A percentile compares a stretch with the other conserved stretches of the same genome.
These are phyloP conservation scores for Peromyscus nudipes DNA, from an alignment of 2,797 vertebrate species.

Conservation along the genomic window DNA sequence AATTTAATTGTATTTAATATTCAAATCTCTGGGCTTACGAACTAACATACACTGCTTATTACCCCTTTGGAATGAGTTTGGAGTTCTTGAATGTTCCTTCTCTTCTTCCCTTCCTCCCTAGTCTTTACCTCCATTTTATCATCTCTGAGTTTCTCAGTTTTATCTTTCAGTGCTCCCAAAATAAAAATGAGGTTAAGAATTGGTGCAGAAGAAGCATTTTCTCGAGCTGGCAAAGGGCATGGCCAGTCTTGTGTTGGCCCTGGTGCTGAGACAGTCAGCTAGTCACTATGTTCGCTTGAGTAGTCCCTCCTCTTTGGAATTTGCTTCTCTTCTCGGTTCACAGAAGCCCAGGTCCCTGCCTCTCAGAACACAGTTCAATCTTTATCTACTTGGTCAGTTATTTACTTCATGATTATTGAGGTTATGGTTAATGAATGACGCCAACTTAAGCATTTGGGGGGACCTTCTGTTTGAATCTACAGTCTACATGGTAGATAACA, in stretches of 20 bases:
- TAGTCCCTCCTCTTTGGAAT: conserved; percentile 52
- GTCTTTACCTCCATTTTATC: background rate
- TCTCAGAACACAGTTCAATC: conserved; percentile 71
- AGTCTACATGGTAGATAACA: background rate
- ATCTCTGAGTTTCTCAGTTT: background rate
- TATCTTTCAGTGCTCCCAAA: background rate
- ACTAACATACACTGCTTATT: background rate
- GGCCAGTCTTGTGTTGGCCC: background rate
- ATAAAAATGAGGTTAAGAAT: background rate
- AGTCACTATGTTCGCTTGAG: background rate
- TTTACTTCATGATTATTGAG: conserved; percentile 77
- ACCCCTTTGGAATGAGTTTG: background rate
- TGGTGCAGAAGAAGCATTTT: background rate
- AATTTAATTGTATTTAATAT: conserved; percentile 53
- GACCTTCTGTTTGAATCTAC: background rate
- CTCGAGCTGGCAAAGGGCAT: background rate
- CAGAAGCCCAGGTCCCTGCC: conserved; percentile 26
- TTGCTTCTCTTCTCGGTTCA: conserved; percentile 65
- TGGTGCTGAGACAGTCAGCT: background rate
- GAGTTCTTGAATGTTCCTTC: background rate
- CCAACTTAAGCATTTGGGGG: conserved; percentile 14
- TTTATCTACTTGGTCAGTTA: conserved; percentile 67
- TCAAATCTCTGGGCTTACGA: background rate
- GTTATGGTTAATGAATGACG: conserved; percentile 76
- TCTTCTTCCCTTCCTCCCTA: background rate